A percentile compares a stretch with the other conserved stretches of the same genome.
phyloP scores from a whole-genome alignment of 2,888 invertebrate species.

The Reticulitermes lucifugus region DNA sequence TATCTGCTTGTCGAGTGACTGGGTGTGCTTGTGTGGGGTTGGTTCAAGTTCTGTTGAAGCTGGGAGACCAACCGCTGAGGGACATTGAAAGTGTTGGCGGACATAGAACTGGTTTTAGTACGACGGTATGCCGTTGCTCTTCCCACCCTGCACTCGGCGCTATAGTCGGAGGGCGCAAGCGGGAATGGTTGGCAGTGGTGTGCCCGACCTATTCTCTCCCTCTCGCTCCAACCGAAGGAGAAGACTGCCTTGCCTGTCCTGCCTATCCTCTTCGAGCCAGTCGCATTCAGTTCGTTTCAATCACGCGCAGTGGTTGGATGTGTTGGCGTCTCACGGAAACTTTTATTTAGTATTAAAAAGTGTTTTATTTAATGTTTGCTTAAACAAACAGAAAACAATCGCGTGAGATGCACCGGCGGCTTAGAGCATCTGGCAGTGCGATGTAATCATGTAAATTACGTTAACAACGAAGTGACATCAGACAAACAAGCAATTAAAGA shows the following conservation, averaged over 20 bases:
- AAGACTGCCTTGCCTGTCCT: neutral
- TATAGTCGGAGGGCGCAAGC: slow-evolving; percentile 19
- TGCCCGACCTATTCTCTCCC: neutral
- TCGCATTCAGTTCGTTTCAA: slow-evolving; percentile 31
- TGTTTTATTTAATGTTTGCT: neutral
- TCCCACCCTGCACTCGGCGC: slow-evolving; percentile 22
- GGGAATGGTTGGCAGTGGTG: slow-evolving; percentile 5
- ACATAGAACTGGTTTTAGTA: slow-evolving; percentile 8
- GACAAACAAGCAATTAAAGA: neutral
- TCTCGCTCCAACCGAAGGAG: slow-evolving; percentile 15
- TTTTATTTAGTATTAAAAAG: neutral
- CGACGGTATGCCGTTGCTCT: slow-evolving; percentile 26
- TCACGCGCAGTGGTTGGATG: neutral
- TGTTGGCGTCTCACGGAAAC: neutral
- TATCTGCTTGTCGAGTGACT: slow-evolving; percentile 33
- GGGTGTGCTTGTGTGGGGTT: slow-evolving; percentile 3
- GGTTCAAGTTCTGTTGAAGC: neutral
- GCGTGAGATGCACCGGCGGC: neutral
- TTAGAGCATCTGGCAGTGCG: neutral
- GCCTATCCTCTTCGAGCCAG: neutral
- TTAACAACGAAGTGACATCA: neutral
- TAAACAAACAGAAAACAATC: neutral
- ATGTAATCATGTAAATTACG: neutral
- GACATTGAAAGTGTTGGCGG: neutral
- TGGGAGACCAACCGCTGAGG: slow-evolving; percentile 30